These are phyloP conservation scores for Ceriagrion tenellum DNA, from an alignment of 2,888 invertebrate species.

Conservation along the genomic window DNA sequence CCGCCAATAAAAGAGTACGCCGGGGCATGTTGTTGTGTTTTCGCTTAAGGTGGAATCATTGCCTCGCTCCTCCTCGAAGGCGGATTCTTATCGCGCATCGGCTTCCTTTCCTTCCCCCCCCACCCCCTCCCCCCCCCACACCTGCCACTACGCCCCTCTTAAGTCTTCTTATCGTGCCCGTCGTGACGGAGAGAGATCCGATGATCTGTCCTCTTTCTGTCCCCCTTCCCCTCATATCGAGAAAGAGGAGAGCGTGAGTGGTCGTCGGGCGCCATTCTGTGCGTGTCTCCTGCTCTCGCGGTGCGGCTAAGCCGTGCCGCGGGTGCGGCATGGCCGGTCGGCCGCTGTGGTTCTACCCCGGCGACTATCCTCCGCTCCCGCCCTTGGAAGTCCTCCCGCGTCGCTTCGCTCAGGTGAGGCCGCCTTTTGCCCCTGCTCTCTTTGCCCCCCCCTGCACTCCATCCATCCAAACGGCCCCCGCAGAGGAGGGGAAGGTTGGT, in stretches of 20 bases:
- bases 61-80: too few species aligned
- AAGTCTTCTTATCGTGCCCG: too few species aligned
- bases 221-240: not conserved
- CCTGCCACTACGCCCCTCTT: too few species aligned
- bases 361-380: not conserved
- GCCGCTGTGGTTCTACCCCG: not conserved
- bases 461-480: constrained; percentile 54
- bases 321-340: too few species aligned
- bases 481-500: constrained; percentile 50
- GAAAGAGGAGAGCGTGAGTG: too few species aligned
- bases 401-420: not conserved
- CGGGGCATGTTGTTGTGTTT: too few species aligned
- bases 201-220: not conserved
- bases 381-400: not conserved
- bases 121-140: not conserved
- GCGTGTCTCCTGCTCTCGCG: not conserved
- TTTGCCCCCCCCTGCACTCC: constrained; percentile 58
- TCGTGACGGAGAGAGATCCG: too few species aligned
- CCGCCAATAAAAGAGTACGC: too few species aligned
- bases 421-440: too few species aligned
- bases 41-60: too few species aligned
- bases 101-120: constrained; percentile 56
- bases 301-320: not conserved
- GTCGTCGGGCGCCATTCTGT: not conserved
- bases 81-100: too few species aligned